A percentile compares a stretch with the other conserved stretches of the same genome.
phyloP scores from a whole-genome alignment of 2,113 vertebrate species.

The Tupaia chinensis region DNA sequence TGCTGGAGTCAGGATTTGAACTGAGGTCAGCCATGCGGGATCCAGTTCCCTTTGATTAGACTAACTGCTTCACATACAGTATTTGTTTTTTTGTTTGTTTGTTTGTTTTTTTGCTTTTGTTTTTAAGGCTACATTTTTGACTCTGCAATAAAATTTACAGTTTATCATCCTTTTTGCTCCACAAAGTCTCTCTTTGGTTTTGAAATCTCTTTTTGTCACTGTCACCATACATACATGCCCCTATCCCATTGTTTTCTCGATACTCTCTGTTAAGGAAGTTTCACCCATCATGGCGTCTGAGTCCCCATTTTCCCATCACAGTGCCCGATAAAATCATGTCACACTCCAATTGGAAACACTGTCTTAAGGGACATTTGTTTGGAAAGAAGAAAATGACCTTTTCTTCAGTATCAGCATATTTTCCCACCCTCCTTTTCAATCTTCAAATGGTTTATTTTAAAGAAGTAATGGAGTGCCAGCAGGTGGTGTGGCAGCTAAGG shows the following conservation, averaged over 20 bases:
- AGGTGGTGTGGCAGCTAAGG: too few species aligned
- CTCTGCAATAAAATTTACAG: constrained; percentile 2
- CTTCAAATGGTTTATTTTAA: neutral
- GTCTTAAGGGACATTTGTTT: neutral
- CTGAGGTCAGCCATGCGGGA: too few species aligned
- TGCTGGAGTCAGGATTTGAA: too few species aligned
- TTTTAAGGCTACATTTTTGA: constrained; percentile 26
- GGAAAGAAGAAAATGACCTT: constrained; percentile 3
- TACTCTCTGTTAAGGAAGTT: constrained; percentile 9
- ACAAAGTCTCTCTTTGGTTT: constrained; percentile 3
- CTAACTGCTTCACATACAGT: too few species aligned
- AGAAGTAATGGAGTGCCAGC: too few species aligned
- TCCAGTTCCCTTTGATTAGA: too few species aligned
- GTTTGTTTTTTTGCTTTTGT: neutral
- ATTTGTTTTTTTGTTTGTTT: too few species aligned
- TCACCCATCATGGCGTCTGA: neutral
- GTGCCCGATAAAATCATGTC: neutral
- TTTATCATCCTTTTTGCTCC: neutral
- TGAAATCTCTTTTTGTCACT: neutral
- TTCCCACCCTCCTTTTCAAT: constrained; percentile 42
- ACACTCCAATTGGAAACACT: constrained; percentile 12
- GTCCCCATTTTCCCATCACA: neutral
- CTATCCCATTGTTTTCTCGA: neutral
- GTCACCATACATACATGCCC: neutral
- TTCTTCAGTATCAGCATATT: constrained; percentile 28